Base-by-base conservation (phyloP, 2,113 vertebrate species). In the western clawed frog (Xenopus tropicalis) region DNA sequence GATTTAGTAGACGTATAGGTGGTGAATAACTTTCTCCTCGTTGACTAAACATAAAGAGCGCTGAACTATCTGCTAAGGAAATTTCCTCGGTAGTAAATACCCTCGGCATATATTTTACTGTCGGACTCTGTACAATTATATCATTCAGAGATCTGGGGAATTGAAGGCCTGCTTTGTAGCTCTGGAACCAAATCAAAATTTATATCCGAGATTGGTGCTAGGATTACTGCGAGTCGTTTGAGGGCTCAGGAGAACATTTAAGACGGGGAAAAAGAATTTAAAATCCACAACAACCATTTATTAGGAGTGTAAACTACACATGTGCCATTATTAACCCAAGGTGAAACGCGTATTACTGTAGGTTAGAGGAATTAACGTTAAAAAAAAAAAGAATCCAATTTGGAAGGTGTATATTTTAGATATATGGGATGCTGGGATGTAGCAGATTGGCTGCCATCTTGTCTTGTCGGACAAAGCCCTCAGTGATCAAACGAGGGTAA, bases 221-320 rank as follows among this genome's bases (percentile, higher is more conserved):
- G 58, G 46, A 76, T 69, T 69, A 76, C 66, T 69, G 73, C 66
- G 24, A 58, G 66, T 63, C 69, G 43, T 69, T 75, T 76, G 56
- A 61, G 59, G 58, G 62, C 73, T 69, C 73, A 52, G 23, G 73
- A 76, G 73, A n/a, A 76, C 66, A 56, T 76, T 76, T 76, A 76
- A 76, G 29, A 37, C 69, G 46, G 57, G 58, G 46, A n/a, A 76
- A 71, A 69, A 51, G 66, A 69, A 76, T 52, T 58, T 69, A 69
- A 76, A 76, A 76, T 76, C 66, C 62, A 69, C 73, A 76, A 76
- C 73, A 76, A 61, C 48, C 66, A 76, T 76, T 76, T 76, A 76
- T 69, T 76, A 69, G 66, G 46, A 56, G 73, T 19, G 48, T 76
- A 76, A 76, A 76, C 69, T 57, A 69, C 43, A 74, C 65, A 66